Evolutionary conservation across 2,888 invertebrate species (phyloP).

Genomic region (Tenthredo distinguenda): DNA sequence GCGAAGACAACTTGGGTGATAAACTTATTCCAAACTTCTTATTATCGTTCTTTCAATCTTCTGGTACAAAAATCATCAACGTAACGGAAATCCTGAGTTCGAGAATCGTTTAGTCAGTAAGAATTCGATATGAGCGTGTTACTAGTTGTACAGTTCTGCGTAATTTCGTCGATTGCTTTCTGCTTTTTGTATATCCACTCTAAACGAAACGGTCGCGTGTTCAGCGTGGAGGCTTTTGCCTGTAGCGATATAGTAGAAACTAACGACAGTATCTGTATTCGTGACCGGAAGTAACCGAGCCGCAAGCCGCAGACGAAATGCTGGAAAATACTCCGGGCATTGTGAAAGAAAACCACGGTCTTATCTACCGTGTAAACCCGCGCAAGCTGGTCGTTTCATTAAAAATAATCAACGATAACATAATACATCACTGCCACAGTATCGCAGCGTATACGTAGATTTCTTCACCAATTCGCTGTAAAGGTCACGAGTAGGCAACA

Average conservation of each 20-base stretch:
- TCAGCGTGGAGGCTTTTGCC: not conserved
- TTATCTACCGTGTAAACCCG: slow-evolving; percentile 35
- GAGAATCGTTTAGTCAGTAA: not conserved
- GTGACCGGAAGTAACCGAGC: slow-evolving; percentile 41
- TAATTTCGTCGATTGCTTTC: not conserved
- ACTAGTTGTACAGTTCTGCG: not conserved
- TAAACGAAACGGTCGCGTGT: slow-evolving; percentile 21
- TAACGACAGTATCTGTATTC: slow-evolving; percentile 20
- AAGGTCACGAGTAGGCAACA: not conserved
- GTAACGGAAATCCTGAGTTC: not conserved
- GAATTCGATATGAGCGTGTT: not conserved
- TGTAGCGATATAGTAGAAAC: slow-evolving; percentile 14
- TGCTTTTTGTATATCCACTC: not conserved
- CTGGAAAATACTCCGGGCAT: slow-evolving; percentile 35
- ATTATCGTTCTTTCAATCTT: not conserved
- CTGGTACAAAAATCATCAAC: not conserved
- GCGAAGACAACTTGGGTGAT: not conserved
- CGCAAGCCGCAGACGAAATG: slow-evolving; percentile 36
- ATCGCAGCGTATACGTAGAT: not conserved
- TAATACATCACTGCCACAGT: not conserved
- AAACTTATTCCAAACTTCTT: not conserved
- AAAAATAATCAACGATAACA: slow-evolving; percentile 30
- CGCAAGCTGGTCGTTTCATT: slow-evolving; percentile 36
- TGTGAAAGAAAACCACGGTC: slow-evolving; percentile 24
- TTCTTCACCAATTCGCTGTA: not conserved